A percentile compares a stretch with the other conserved stretches of the same genome.
These are phyloP conservation scores for Sinopyrophorus schimmeli DNA, from an alignment of 2,888 invertebrate species.

Conservation along the genomic window DNA sequence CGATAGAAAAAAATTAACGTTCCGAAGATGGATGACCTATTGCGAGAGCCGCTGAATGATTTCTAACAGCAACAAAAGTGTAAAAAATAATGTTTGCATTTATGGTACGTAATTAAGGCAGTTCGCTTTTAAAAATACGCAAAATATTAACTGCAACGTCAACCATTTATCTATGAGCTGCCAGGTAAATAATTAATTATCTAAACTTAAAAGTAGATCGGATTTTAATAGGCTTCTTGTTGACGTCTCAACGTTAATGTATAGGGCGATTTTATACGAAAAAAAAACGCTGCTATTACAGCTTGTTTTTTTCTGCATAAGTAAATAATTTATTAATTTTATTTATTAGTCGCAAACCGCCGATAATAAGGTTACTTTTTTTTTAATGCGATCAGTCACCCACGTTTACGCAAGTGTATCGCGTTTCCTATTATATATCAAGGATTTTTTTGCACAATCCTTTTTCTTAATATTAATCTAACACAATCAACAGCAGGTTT, in stretches of 20 bases:
- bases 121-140: slow-evolving; percentile 14
- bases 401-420: too few species aligned
- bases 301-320: slow-evolving; percentile 9
- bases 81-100: slow-evolving; percentile 13
- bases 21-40: too few species aligned
- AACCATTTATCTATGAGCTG: slow-evolving; percentile 16
- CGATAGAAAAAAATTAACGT: too few species aligned
- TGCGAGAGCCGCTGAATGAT: too few species aligned
- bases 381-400: too few species aligned
- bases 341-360: too few species aligned
- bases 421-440: too few species aligned
- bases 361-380: too few species aligned
- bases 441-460: neutral
- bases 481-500: neutral
- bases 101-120: slow-evolving; percentile 8
- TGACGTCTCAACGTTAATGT: slow-evolving; percentile 12
- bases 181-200: slow-evolving; percentile 22
- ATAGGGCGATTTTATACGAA: slow-evolving; percentile 16
- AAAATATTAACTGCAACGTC: slow-evolving; percentile 16
- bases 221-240: slow-evolving; percentile 17
- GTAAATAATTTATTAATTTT: slow-evolving; percentile 10
- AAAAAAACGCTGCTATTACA: slow-evolving; percentile 12
- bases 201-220: slow-evolving; percentile 13
- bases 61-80: too few species aligned
- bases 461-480: neutral